These are phyloP conservation scores for Pituophis catenifer DNA, from an alignment of 2,113 vertebrate genomes.

Conservation along the genomic window DNA sequence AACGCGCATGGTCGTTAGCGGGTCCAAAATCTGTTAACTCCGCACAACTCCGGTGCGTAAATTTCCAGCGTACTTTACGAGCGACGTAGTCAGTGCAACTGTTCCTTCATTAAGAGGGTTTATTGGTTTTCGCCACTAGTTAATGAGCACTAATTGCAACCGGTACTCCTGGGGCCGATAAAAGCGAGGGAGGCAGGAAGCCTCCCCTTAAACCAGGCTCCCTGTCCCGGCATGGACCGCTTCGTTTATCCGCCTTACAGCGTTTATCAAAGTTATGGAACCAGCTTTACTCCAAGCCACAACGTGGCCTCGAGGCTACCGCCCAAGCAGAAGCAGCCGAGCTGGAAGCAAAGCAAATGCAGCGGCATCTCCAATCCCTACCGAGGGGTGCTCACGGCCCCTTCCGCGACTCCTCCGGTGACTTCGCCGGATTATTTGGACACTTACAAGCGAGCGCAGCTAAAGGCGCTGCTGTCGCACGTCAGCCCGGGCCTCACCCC, in stretches of 20 bases:
- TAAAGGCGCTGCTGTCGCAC: slow-evolving; percentile 79
- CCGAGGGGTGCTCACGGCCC: slow-evolving; percentile 29
- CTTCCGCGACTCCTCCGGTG: slow-evolving; percentile 48
- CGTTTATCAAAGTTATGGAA: slow-evolving; percentile 56
- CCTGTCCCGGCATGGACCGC: slow-evolving; percentile 71
- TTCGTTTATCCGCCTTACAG: slow-evolving; percentile 69
- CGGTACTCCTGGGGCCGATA: slow-evolving; percentile 43
- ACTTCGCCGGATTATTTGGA: slow-evolving; percentile 76
- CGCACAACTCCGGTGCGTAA: not conserved
- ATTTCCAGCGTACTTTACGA: not conserved
- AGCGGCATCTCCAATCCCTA: slow-evolving; percentile 42
- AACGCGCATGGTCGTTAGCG: no score
- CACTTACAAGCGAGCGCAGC: slow-evolving; percentile 72
- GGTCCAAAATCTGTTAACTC: not conserved
- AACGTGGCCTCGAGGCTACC: not conserved
- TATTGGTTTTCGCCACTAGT: not conserved
- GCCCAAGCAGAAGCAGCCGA: slow-evolving; percentile 46
- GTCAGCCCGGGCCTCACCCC: slow-evolving; percentile 66
- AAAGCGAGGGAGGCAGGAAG: slow-evolving; percentile 27
- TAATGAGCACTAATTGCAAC: slow-evolving; percentile 44
- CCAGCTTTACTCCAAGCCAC: not conserved
- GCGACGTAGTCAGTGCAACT: no score
- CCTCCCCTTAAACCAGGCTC: fast-evolving
- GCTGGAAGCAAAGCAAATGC: slow-evolving; percentile 73
- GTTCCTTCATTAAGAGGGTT: not conserved